Evolutionary conservation across 2,888 invertebrate genomes (phyloP).

Genomic region (Priocnemis perturbator): DNA sequence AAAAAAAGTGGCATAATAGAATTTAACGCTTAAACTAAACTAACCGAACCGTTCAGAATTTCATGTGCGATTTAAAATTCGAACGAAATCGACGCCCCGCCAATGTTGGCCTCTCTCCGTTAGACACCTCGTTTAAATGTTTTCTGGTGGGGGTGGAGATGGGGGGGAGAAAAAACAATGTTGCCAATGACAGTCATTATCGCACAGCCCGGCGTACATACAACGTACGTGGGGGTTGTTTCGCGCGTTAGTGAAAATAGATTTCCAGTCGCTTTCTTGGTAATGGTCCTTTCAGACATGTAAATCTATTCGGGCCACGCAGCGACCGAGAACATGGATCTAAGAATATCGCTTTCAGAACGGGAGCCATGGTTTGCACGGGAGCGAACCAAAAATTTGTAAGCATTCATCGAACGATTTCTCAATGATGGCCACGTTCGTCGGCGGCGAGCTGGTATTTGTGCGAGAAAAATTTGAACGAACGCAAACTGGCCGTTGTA

Average conservation of each 20-base stretch:
- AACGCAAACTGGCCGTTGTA: too few species aligned
- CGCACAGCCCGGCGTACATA: conserved; percentile 2
- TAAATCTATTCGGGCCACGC: conserved; percentile 57
- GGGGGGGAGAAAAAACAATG: neutral
- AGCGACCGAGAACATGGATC: conserved; percentile 16
- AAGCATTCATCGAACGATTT: neutral
- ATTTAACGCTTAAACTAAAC: too few species aligned
- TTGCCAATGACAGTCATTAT: neutral
- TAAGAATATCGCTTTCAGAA: conserved; percentile 30
- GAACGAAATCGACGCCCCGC: too few species aligned
- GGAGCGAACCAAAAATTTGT: conserved; percentile 14
- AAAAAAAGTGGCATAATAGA: too few species aligned
- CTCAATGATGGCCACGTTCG: too few species aligned
- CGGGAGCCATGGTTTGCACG: neutral
- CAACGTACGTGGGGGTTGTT: conserved; percentile 36
- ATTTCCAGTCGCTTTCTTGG: conserved; percentile 21
- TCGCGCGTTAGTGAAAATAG: conserved; percentile 13
- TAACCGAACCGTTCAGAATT: too few species aligned
- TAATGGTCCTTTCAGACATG: conserved; percentile 60
- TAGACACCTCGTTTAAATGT: neutral
- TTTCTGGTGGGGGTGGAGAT: neutral
- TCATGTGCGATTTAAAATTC: too few species aligned
- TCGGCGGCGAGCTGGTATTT: too few species aligned
- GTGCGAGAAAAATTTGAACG: too few species aligned
- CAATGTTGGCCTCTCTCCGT: too few species aligned